These are phyloP conservation scores for Antheraea mylitta DNA, from an alignment of 1,140 invertebrate genomes.

Conservation along the genomic window DNA sequence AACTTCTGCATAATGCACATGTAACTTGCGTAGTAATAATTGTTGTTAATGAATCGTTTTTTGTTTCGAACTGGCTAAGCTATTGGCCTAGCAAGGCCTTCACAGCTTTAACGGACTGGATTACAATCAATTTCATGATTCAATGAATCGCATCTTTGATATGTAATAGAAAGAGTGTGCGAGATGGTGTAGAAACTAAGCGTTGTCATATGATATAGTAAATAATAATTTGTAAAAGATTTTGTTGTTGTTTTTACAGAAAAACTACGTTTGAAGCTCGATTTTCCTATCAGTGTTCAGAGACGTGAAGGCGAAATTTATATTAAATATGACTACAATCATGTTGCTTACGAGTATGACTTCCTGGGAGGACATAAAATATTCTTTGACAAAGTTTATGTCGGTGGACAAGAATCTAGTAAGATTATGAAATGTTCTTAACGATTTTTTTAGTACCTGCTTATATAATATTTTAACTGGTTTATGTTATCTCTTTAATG, in stretches of 20 bases:
- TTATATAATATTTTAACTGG: not conserved
- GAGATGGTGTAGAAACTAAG: too few relatives aligned
- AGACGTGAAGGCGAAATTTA: constrained; percentile 10
- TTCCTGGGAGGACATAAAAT: not conserved
- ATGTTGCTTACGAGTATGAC: not conserved
- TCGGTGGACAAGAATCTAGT: constrained; percentile 7
- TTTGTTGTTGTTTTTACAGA: constrained; percentile 21
- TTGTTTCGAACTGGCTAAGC: too few relatives aligned
- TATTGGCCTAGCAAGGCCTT: too few relatives aligned
- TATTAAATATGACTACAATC: constrained; percentile 6
- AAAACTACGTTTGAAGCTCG: constrained; percentile 14
- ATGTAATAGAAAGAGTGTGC: too few relatives aligned
- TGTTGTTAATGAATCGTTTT: too few relatives aligned
- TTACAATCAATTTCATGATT: too few relatives aligned
- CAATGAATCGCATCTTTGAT: too few relatives aligned
- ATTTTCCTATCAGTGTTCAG: not conserved
- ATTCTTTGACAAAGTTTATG: constrained; percentile 4
- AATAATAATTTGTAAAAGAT: too few relatives aligned
- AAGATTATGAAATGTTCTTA: not conserved
- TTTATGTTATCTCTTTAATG: constrained; percentile 7
- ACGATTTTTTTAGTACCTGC: not conserved
- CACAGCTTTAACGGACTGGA: too few relatives aligned
- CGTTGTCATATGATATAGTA: too few relatives aligned
- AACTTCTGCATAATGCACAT: too few relatives aligned
- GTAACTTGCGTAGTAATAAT: too few relatives aligned